Evolutionary conservation across 35 echinoderm and acorn worm species (phyloP), one percentile per base, ranked within the genome.

Genomic region (Apostichopus japonicus): DNA sequence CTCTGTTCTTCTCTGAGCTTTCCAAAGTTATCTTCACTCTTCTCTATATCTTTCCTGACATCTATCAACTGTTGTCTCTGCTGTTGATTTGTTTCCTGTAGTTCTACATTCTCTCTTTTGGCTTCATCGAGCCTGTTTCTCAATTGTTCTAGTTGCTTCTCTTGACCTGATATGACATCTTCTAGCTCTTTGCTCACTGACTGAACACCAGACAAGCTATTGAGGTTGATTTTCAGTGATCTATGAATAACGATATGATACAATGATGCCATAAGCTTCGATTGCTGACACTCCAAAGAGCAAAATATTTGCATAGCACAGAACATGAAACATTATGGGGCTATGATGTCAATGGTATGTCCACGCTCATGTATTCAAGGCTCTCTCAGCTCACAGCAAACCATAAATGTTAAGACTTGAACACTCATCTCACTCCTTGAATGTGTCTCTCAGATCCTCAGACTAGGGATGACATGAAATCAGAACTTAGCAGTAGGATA

Each of bases 101-200:
- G 77, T 16, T 98, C 97, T 84, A 58, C 24, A 23, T 95, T 98
- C 65, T 98, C 96, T 79, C 81, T 93, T 5, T 72, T 76, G 19
- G 25, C 63, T 27, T 93, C 81, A 65, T 93, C 82, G 8, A 80
- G 82, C 8, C 53, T 57, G 54, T 57, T 54, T 59, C 56, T 84
- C 54, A 84, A 11, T 19, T 54, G 15, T 1, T 59, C 8, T 53
- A 84, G 54, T 84, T 84, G 81, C 53, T 59, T 84, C 81, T 84
- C 81, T 57, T 84, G 81, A 21, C 55, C 54, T 57, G 53, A 53
- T 6, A 84, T 84, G 55, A 84, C 81, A 2, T 84, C 81, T 84
- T 84, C 81, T 54, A 84, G 55, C 23, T 84, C 83, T 23, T 52
- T 33, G 55, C 73, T 71, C 25, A 71, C 65, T 8, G 62, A 33